These are phyloP conservation scores for Diorhabda carinulata DNA, from an alignment of 1,140 invertebrate species.

Conservation along the genomic window DNA sequence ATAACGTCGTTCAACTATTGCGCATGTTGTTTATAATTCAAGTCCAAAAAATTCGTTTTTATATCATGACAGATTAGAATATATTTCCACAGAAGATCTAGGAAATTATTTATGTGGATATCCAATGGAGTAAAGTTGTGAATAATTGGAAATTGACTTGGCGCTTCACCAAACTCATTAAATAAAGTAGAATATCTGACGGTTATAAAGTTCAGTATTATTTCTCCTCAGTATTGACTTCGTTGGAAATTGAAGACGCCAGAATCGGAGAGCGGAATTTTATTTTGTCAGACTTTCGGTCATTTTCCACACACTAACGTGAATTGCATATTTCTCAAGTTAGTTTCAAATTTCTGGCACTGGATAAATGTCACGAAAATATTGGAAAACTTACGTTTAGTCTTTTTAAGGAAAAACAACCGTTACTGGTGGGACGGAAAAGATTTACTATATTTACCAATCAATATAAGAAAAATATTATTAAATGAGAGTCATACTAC, in stretches of 20 bases:
- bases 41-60: no score
- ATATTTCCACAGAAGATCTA: neutral
- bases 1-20: no score
- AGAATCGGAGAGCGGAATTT: neutral
- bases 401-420: no score
- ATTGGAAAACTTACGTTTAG: no score
- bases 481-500: no score
- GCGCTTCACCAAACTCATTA: constrained; percentile 12
- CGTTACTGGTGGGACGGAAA: no score
- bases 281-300: neutral
- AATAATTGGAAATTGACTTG: constrained; percentile 17
- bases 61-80: no score
- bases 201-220: neutral
- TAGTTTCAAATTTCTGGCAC: neutral
- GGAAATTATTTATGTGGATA: constrained; percentile 13
- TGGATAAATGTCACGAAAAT: neutral
- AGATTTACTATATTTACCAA: no score
- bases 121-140: neutral
- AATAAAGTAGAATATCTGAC: constrained; percentile 7
- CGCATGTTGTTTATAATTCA: no score
- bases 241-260: neutral
- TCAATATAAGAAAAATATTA: no score
- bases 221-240: constrained; percentile 2
- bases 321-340: neutral
- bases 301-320: neutral